Evolutionary conservation across 2,888 invertebrate species (phyloP), one percentile per base, ranked within the genome.

Genomic region (Gandaritis pyraliata): DNA sequence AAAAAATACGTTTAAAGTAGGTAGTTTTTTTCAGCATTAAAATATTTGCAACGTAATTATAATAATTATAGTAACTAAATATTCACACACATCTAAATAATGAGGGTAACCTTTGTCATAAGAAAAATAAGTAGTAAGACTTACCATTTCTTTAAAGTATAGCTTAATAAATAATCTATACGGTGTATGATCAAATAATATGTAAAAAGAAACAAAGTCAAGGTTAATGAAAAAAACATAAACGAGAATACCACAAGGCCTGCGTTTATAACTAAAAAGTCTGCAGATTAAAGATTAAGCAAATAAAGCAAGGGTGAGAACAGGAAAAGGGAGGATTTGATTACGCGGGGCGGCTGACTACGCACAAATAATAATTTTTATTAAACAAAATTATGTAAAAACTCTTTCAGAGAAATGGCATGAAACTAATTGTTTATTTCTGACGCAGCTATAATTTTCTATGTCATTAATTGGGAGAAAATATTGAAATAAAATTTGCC

Each of bases 251-350:
- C 45, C 23, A 60, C 57, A 56, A 48, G 49, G 51, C 54, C 48
- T 56, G 45, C 50, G 43, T 59, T 52, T 53, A 69, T 68, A 7
- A 61, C 64, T 38, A 18, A 64, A 56, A 66, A 67, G 53, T 64
- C 48, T 59, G 56, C 56, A 69, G 61, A 67, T 65, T 64, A 64
- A 62, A 68, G 66, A 65, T 69, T 68, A 68, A 66, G 64, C 68
- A 70, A 72, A 72, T 68, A 67, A 67, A 66, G 60, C 65, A 70
- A 55, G 53, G 57, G 57, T 64, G 63, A 65, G 59, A 69, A 70
- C 66, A 69, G 65, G 68, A 64, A 71, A 71, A 65, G 65, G 69
- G 69, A 66, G 67, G 69, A 64, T 69, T 71, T 70, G 64, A 72
- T 71, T 66, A 68, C 64, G 57, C 23, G 41, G 54, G 53, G 67